Evolutionary conservation across 1,140 invertebrate genomes (phyloP).

Genomic region (Antheraea mylitta): DNA sequence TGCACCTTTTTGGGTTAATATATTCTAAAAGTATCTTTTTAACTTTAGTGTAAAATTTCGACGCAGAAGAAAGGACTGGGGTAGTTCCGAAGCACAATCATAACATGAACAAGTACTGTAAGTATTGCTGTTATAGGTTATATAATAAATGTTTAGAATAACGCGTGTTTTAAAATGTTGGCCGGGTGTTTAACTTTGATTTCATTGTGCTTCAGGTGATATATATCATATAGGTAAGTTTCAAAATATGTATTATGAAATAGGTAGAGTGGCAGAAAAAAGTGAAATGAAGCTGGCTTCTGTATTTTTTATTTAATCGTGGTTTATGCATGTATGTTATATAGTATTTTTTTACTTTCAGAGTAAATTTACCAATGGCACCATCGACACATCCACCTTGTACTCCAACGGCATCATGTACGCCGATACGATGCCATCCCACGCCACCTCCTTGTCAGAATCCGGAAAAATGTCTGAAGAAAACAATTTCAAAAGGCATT

Average conservation of each 20-base stretch:
- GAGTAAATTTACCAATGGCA: conserved; percentile 54
- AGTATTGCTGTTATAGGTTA: conserved; percentile 33
- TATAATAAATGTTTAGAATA: not conserved
- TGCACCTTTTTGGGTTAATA: conserved; percentile 18
- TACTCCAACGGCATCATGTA: conserved; percentile 56
- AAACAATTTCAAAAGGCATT: conserved; percentile 49
- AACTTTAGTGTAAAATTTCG: conserved; percentile 54
- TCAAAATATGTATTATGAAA: conserved; percentile 16
- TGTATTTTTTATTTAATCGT: conserved; percentile 13
- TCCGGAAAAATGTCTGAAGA: conserved; percentile 61
- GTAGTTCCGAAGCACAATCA: conserved; percentile 39
- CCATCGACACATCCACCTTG: conserved; percentile 59
- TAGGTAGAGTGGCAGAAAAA: conserved; percentile 29
- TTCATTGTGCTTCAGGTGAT: not conserved
- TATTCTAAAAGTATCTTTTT: conserved; percentile 32
- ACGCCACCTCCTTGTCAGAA: conserved; percentile 54
- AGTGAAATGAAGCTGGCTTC: conserved; percentile 42
- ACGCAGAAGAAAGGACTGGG: conserved; percentile 43
- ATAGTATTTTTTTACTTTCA: conserved; percentile 33
- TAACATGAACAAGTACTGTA: conserved; percentile 60
- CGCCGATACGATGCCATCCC: conserved; percentile 59
- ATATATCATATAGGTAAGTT: conserved; percentile 35
- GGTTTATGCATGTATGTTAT: conserved; percentile 11
- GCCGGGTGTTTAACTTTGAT: not conserved
- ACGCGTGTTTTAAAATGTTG: not conserved